These are phyloP conservation scores for Heliopora coerulea DNA, from an alignment of 92 coral and sea anemone genomes.

Conservation along the genomic window DNA sequence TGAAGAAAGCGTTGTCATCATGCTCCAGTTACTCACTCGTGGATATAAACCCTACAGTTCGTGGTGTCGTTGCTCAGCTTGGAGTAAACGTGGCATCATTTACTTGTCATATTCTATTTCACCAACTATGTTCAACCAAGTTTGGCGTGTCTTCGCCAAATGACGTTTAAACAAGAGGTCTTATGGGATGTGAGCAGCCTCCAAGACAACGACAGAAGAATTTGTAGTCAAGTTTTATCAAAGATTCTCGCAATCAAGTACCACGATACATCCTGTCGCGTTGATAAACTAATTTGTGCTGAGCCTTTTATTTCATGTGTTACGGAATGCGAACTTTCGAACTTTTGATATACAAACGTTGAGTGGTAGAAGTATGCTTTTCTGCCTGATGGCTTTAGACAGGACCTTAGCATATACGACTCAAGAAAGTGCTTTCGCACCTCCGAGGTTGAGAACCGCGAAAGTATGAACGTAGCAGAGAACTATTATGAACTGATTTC, in stretches of 20 bases:
- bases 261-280: background rate
- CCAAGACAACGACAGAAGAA: background rate
- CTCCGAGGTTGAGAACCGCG: slow-evolving; percentile 15
- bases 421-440: background rate
- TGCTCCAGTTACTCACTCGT: background rate
- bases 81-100: background rate
- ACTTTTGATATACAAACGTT: background rate
- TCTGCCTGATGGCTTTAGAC: background rate
- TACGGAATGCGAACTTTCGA: slow-evolving; percentile 4
- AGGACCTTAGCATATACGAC: slow-evolving; percentile 11
- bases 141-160: background rate
- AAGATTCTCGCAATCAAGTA: background rate
- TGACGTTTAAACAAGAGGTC: background rate
- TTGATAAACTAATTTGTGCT: background rate
- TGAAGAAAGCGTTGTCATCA: background rate
- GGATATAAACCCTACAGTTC: background rate
- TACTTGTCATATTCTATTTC: background rate
- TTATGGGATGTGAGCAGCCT: background rate
- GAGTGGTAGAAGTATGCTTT: background rate
- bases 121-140: background rate
- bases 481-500: slow-evolving; percentile 8
- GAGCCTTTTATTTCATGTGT: background rate
- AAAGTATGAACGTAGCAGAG: slow-evolving; percentile 20
- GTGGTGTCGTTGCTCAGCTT: background rate
- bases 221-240: background rate